Evolutionary conservation across 37 sponge, comb jelly and placozoan genomes (phyloP).

Genomic region (Eunapius fragilis): DNA sequence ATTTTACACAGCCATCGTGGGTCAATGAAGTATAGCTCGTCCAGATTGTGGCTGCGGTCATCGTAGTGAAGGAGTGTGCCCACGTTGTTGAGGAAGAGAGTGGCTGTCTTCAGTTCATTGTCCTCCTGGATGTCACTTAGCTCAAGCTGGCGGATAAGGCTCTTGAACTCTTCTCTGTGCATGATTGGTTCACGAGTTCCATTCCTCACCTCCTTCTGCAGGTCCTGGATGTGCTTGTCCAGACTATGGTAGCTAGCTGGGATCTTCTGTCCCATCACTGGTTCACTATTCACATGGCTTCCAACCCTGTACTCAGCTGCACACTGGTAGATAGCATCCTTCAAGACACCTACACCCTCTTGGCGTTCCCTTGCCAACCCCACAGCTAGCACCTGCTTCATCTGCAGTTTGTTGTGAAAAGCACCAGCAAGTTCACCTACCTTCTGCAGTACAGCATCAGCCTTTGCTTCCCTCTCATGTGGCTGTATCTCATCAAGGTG

Average conservation of each 20-base stretch:
- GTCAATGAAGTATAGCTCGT: conserved; percentile 88
- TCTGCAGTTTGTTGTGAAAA: conserved; percentile 33
- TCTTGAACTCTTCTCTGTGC: conserved; percentile 67
- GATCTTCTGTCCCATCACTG: conserved; percentile 81
- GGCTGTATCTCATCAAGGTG: conserved; percentile 64
- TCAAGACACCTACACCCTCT: conserved; percentile 62
- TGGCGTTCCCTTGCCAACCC: conserved; percentile 23
- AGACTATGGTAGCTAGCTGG: conserved; percentile 91
- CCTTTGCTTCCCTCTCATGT: conserved; percentile 22
- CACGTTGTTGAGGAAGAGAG: conserved; percentile 80
- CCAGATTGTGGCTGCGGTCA: conserved; percentile 77
- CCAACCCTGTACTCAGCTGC: conserved; percentile 45
- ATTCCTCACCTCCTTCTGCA: conserved; percentile 65
- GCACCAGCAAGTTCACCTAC: conserved; percentile 26
- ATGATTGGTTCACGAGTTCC: conserved; percentile 72
- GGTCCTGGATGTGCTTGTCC: conserved; percentile 59
- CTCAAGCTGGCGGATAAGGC: conserved; percentile 62
- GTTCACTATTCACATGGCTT: neutral
- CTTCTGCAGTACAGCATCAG: conserved; percentile 17
- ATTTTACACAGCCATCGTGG: conserved; percentile 92
- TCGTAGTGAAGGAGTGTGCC: conserved; percentile 90
- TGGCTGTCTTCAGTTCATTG: conserved; percentile 82
- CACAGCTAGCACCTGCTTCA: conserved; percentile 36
- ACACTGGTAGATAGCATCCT: conserved; percentile 52
- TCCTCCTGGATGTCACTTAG: conserved; percentile 76